Evolutionary conservation across 2,113 vertebrate species (phyloP).

Genomic region (Symphodus melops): DNA sequence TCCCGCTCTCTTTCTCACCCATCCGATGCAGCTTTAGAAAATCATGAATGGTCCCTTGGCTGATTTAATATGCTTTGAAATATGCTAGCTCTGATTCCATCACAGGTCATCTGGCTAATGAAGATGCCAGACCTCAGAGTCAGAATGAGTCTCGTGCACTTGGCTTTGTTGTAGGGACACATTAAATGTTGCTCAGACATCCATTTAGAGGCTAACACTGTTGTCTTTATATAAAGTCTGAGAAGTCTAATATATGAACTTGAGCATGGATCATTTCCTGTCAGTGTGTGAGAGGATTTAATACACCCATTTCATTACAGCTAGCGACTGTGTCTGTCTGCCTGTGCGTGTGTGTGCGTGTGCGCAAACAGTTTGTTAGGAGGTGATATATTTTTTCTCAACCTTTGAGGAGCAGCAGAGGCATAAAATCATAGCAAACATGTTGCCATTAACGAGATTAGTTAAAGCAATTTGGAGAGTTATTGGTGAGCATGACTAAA

Average conservation of each 20-base stretch:
- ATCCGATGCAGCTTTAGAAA: neutral
- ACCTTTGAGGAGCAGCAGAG: neutral
- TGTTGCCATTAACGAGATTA: neutral
- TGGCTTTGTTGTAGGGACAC: no score
- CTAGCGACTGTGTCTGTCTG: neutral
- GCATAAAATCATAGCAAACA: slow-evolving; percentile 15
- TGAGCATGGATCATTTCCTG: no score
- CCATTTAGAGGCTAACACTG: no score
- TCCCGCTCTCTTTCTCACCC: neutral
- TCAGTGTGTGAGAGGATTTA: no score
- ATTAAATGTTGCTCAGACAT: no score
- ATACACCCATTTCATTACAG: neutral
- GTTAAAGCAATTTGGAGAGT: slow-evolving; percentile 12
- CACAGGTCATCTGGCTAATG: no score
- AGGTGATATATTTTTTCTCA: slow-evolving; percentile 2
- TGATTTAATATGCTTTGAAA: no score
- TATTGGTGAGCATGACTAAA: neutral
- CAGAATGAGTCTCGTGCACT: no score
- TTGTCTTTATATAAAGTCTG: no score
- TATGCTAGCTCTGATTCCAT: no score
- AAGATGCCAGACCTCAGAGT: no score
- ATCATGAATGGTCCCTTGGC: neutral
- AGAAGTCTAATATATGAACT: no score
- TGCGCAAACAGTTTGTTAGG: neutral
- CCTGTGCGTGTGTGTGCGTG: neutral